Evolutionary conservation across 2,113 vertebrate genomes (phyloP).

Genomic region (Strix aluco): DNA sequence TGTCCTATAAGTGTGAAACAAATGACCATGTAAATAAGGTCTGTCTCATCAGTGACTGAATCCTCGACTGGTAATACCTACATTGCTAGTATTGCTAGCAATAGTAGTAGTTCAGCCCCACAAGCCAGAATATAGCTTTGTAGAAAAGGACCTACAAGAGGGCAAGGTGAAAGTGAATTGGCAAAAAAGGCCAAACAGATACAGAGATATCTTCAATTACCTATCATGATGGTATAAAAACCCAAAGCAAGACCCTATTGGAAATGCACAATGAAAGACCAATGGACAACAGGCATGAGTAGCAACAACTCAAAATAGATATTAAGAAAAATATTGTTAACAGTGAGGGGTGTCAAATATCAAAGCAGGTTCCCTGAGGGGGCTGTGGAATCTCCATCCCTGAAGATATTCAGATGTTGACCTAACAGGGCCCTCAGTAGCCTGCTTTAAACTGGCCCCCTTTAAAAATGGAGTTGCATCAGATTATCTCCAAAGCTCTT

Average conservation of each 20-base stretch:
- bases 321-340: neutral
- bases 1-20: neutral
- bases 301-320: neutral
- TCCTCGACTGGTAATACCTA: neutral
- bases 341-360: neutral
- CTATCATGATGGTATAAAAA: neutral
- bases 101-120: neutral
- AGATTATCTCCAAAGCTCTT: neutral
- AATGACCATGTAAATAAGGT: neutral
- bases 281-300: neutral
- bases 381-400: neutral
- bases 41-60: neutral
- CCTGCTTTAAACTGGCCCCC: neutral
- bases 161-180: accelerated
- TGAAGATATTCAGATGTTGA: neutral
- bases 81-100: neutral
- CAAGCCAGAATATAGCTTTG: neutral
- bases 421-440: neutral
- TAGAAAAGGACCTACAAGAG: neutral
- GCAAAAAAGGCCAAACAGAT: neutral
- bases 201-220: neutral
- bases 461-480: neutral
- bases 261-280: neutral
- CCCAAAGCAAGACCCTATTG: neutral
- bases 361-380: neutral